A percentile compares a stretch with the other conserved stretches of the same genome.
These are phyloP conservation scores for Cataglyphis altisquamis DNA, from an alignment of 2,888 invertebrate genomes.

Conservation along the genomic window DNA sequence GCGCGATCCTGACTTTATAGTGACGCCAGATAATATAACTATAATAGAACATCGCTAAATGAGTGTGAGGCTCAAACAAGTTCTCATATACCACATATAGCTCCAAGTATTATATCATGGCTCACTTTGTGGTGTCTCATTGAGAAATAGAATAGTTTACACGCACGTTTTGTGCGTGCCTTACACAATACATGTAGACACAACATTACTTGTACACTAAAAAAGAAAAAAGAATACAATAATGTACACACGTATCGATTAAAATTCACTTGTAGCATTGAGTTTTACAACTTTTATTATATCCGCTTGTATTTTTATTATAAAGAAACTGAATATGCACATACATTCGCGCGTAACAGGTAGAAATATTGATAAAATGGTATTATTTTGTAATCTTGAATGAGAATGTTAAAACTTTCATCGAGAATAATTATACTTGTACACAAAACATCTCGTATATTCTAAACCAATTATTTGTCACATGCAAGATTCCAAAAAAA, in stretches of 20 bases:
- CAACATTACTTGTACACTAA: conserved; percentile 81
- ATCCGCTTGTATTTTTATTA: conserved; percentile 83
- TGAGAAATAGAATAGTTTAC: conserved; percentile 77
- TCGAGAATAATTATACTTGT: conserved; percentile 66
- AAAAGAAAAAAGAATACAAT: conserved; percentile 75
- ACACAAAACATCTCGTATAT: conserved; percentile 53
- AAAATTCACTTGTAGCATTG: conserved; percentile 84
- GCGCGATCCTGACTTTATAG: conserved; percentile 84
- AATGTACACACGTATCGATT: conserved; percentile 83
- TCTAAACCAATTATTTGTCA: conserved; percentile 70
- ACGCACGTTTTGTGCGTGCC: conserved; percentile 76
- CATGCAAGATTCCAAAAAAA: conserved; percentile 74
- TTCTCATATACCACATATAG: conserved; percentile 83
- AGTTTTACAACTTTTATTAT: conserved; percentile 84
- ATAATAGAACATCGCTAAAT: conserved; percentile 82
- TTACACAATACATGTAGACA: conserved; percentile 81
- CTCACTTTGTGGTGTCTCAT: conserved; percentile 83
- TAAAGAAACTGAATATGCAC: conserved; percentile 69
- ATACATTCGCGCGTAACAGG: conserved; percentile 73
- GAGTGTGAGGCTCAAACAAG: conserved; percentile 82
- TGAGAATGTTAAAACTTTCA: conserved; percentile 75
- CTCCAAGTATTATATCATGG: conserved; percentile 85
- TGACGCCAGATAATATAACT: conserved; percentile 83
- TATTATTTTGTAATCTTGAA: conserved; percentile 77
- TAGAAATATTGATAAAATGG: conserved; percentile 69